phyloP scores from a whole-genome alignment of 1,140 invertebrate genomes.

The Leptonema lineaticorne region DNA sequence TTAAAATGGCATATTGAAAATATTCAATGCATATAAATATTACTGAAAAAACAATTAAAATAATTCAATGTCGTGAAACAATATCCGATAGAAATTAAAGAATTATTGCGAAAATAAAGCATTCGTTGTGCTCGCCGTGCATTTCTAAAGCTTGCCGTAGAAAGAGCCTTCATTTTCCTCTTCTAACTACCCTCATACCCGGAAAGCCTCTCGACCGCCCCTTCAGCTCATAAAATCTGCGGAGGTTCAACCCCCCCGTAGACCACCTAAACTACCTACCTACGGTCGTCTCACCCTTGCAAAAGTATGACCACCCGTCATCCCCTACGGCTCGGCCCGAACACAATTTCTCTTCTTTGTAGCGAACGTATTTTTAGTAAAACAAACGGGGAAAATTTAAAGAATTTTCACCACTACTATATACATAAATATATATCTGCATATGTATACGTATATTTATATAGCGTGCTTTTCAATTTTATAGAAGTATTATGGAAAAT shows the following conservation, averaged over 20 bases:
- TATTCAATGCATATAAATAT: neutral
- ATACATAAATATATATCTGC: no score
- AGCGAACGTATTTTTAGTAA: constrained; percentile 22
- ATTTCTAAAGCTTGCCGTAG: constrained; percentile 32
- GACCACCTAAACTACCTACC: neutral
- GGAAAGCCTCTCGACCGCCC: constrained; percentile 5
- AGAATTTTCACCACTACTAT: neutral
- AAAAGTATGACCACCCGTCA: constrained; percentile 16
- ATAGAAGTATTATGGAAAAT: no score
- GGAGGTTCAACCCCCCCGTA: constrained; percentile 7
- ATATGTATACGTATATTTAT: no score
- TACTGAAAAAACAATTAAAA: neutral
- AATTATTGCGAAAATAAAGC: no score
- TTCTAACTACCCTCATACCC: constrained; percentile 19
- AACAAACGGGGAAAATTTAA: constrained; percentile 8
- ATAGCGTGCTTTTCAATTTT: no score
- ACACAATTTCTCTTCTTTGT: constrained; percentile 21
- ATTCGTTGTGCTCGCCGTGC: constrained; percentile 15
- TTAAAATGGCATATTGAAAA: neutral
- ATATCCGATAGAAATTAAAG: no score
- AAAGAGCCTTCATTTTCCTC: constrained; percentile 35
- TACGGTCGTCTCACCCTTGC: neutral
- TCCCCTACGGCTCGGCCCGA: neutral
- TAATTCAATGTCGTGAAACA: neutral
- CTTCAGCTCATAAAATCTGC: constrained; percentile 29